Evolutionary conservation across 1,140 invertebrate genomes (phyloP).

Genomic region (Drosophila ercepeae): DNA sequence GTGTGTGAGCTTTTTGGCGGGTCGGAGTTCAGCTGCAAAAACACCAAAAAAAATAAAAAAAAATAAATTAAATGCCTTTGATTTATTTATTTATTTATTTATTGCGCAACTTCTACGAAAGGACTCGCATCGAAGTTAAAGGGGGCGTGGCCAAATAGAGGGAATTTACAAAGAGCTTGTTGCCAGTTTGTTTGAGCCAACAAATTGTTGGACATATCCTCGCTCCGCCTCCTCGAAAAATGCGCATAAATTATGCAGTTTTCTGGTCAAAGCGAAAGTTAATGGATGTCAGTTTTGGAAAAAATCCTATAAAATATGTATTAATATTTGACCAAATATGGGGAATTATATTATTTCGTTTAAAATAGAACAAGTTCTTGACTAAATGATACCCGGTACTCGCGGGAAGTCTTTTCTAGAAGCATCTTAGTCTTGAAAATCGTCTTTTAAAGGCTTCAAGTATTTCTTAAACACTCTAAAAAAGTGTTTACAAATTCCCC

Average conservation of each 20-base stretch:
- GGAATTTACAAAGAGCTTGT: constrained; percentile 20
- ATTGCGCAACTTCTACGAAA: constrained; percentile 28
- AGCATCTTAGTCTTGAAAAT: too few species aligned
- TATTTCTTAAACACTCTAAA: too few species aligned
- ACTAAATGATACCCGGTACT: too few species aligned
- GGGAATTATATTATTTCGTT: too few species aligned
- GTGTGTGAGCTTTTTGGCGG: neutral
- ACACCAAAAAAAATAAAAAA: neutral
- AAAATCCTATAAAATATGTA: neutral
- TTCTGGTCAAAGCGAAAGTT: constrained; percentile 19
- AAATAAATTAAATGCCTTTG: constrained; percentile 72
- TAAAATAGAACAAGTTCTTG: too few species aligned
- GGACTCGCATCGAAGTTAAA: neutral
- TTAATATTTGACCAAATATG: neutral
- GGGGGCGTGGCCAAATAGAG: constrained; percentile 4
- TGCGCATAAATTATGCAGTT: constrained; percentile 33
- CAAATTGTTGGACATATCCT: neutral
- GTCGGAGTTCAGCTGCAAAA: constrained; percentile 37
- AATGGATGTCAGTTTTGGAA: neutral
- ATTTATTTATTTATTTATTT: constrained; percentile 72
- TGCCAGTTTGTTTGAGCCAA: neutral
- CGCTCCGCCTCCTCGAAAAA: constrained; percentile 1
- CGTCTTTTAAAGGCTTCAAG: too few species aligned
- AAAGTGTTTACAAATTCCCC: too few species aligned
- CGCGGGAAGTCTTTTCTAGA: too few species aligned